Conservation (phyloP, 2,797 vertebrate genomes). For the Gallinago nigripennis region DNA sequence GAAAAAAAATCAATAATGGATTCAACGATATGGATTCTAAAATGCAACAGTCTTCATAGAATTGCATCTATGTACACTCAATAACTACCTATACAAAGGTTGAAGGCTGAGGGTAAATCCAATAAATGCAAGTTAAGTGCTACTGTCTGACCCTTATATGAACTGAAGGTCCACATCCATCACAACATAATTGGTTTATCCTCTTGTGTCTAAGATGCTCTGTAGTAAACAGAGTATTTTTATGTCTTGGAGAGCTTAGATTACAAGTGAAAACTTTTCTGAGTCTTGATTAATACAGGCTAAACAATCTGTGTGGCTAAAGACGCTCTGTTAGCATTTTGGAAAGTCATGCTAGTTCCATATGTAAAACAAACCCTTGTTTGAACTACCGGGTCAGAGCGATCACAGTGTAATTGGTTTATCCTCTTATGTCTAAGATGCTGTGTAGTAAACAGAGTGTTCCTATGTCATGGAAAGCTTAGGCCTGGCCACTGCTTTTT, state of each 20-base stretch:
- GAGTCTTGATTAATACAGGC: not conserved
- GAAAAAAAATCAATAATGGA: not conserved
- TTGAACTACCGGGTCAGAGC: not conserved
- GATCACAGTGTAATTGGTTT: not conserved
- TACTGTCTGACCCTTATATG: not conserved
- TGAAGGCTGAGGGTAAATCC: not conserved
- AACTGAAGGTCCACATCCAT: not conserved
- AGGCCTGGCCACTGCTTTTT: not conserved
- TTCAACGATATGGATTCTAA: not conserved
- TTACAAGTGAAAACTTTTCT: not conserved
- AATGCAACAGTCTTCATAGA: not conserved
- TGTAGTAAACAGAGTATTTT: slow-evolving; percentile 6
- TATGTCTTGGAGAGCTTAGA: not conserved
- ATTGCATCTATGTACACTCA: not conserved
- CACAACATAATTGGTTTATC: not conserved
- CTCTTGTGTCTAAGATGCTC: not conserved
- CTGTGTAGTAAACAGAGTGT: slow-evolving; percentile 1
- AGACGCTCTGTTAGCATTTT: not conserved
- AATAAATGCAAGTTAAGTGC: not conserved
- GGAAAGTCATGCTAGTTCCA: not conserved
- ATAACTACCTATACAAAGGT: not conserved
- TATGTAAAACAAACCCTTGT: not conserved
- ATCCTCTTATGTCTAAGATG: slow-evolving; percentile 3
- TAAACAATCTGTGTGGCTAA: not conserved
- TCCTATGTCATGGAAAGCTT: not conserved